phyloP scores from a whole-genome alignment of 2,113 vertebrate species.

The Pelodiscus sinensis region DNA sequence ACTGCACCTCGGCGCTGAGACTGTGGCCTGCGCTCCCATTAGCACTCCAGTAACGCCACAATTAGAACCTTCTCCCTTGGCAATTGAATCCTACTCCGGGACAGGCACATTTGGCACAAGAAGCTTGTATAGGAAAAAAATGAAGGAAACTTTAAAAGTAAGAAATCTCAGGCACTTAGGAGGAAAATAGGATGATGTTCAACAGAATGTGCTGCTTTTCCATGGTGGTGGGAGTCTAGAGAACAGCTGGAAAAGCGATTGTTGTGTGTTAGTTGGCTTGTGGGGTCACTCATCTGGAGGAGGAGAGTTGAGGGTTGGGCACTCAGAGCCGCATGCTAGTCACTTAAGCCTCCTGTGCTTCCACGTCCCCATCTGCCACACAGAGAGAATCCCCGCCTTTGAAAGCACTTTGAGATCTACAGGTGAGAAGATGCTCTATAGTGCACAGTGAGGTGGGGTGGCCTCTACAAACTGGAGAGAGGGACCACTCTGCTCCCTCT shows the following conservation, averaged over 20 bases:
- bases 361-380: not conserved
- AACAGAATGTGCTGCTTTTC: not conserved
- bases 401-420: not conserved
- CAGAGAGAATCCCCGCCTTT: not conserved
- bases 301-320: not conserved
- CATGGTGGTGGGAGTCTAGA: not conserved
- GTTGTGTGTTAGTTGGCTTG: not conserved
- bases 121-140: constrained; percentile 19
- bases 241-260: constrained; percentile 18
- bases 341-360: not conserved
- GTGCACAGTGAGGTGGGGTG: not conserved
- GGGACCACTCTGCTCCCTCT: no score
- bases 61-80: not conserved
- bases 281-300: not conserved
- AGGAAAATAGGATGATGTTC: not conserved
- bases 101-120: not conserved
- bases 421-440: not conserved
- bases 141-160: not conserved
- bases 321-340: not conserved
- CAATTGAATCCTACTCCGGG: not conserved
- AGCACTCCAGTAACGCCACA: not conserved
- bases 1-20: not conserved
- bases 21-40: not conserved
- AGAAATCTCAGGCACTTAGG: not conserved
- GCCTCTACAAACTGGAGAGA: no score